phyloP scores from a whole-genome alignment of 2,888 invertebrate genomes.

The Ceriagrion tenellum region DNA sequence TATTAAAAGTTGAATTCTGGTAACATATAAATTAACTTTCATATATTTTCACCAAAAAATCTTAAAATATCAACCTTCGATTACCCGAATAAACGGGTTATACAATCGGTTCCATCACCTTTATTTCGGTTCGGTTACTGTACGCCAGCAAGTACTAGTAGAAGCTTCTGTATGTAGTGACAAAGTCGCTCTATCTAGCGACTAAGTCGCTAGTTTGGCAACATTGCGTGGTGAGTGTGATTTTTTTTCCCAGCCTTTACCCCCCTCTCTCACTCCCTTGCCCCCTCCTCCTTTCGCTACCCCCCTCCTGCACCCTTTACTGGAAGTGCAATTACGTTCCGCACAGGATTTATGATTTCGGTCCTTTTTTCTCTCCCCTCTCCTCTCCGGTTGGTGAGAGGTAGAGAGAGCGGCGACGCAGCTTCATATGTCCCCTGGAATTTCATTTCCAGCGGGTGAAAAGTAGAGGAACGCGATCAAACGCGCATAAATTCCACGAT shows the following conservation, averaged over 20 bases:
- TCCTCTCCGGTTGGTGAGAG: not conserved
- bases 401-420: not conserved
- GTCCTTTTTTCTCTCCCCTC: not conserved
- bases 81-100: too few relatives aligned
- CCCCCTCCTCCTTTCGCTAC: not conserved
- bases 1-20: too few relatives aligned
- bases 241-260: not conserved
- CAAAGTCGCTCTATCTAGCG: too few relatives aligned
- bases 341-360: slow-evolving; percentile 41
- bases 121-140: too few relatives aligned
- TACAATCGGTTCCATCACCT: too few relatives aligned
- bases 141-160: too few relatives aligned
- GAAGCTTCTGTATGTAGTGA: too few relatives aligned
- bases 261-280: too few relatives aligned
- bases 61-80: too few relatives aligned
- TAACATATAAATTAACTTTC: too few relatives aligned
- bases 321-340: slow-evolving; percentile 62
- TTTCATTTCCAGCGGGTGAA: slow-evolving; percentile 64
- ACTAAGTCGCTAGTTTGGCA: too few relatives aligned
- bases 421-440: slow-evolving; percentile 52
- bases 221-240: not conserved
- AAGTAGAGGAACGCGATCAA: slow-evolving; percentile 59
- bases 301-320: not conserved
- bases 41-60: too few relatives aligned
- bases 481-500: slow-evolving; percentile 48